Percentiles rank a stretch among this genome's conserved stretches.
Conservation (phyloP, 2,888 invertebrate genomes). For the Chymomyza caudatula region DNA sequence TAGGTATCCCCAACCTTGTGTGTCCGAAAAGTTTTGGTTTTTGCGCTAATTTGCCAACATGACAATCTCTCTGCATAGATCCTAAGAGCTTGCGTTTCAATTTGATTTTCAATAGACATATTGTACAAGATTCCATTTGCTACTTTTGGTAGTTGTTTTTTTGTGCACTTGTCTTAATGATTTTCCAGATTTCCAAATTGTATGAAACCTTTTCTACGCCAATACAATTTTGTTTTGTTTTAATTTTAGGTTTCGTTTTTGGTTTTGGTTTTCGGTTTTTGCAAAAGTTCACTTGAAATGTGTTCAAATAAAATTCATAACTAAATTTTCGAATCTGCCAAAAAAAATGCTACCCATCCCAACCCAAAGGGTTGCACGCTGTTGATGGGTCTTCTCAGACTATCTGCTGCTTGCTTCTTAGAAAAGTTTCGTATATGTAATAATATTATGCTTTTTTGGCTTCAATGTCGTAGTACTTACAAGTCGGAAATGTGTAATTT, state of each 20-base stretch:
- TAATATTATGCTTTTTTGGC: slow-evolving; percentile 43
- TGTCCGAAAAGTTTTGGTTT: slow-evolving; percentile 42
- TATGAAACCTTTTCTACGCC: slow-evolving; percentile 33
- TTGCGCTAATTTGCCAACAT: slow-evolving; percentile 5
- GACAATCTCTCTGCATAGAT: slow-evolving; percentile 69
- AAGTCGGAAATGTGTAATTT: slow-evolving; percentile 71
- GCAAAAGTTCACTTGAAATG: slow-evolving; percentile 40
- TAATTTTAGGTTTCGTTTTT: neutral
- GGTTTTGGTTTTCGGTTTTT: slow-evolving; percentile 2
- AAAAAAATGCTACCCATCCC: slow-evolving; percentile 20
- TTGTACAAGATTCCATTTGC: slow-evolving; percentile 75
- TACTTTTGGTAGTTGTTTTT: slow-evolving; percentile 45
- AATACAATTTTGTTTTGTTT: slow-evolving; percentile 7
- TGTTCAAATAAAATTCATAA: slow-evolving; percentile 44
- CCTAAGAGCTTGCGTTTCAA: slow-evolving; percentile 23
- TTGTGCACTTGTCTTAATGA: slow-evolving; percentile 57
- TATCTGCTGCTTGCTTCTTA: slow-evolving; percentile 16
- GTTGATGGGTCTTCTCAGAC: neutral
- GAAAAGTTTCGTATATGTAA: slow-evolving; percentile 29
- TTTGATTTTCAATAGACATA: slow-evolving; percentile 61
- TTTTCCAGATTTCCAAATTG: slow-evolving; percentile 69
- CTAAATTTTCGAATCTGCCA: slow-evolving; percentile 42
- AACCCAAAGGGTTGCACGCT: neutral
- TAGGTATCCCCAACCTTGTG: slow-evolving; percentile 74
- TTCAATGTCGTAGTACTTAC: slow-evolving; percentile 58